Conservation (phyloP, 2,113 vertebrate genomes). For the Pangasianodon gigas region DNA sequence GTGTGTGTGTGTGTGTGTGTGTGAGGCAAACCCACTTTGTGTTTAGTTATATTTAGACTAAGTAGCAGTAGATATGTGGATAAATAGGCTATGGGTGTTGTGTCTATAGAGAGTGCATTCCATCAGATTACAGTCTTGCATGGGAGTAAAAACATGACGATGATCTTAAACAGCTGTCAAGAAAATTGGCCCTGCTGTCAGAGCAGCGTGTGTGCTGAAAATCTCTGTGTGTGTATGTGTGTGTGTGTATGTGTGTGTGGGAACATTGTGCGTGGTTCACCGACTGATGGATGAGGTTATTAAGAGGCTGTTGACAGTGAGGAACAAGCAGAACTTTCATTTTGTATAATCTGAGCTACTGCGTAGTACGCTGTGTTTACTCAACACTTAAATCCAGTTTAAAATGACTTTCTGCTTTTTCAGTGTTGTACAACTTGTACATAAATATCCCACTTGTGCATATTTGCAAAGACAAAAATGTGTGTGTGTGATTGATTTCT, state of each 20-base stretch:
- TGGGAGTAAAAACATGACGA: constrained; percentile 27
- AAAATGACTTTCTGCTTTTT: not conserved
- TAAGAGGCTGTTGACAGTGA: constrained; percentile 11
- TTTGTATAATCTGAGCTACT: constrained; percentile 1
- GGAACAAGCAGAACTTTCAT: constrained; percentile 4
- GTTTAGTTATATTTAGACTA: constrained; percentile 22
- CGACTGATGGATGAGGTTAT: constrained; percentile 22
- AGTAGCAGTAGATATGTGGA: constrained; percentile 3
- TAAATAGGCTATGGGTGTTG: constrained; percentile 27
- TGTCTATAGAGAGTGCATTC: constrained; percentile 11
- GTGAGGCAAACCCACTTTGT: not conserved
- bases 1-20: not conserved
- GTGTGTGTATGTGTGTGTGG: not conserved
- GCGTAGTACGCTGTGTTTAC: not conserved
- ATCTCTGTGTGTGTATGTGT: constrained; percentile 11
- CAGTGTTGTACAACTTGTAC: not conserved
- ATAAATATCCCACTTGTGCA: not conserved
- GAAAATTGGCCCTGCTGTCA: constrained; percentile 15
- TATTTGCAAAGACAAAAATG: not conserved
- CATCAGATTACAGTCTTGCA: constrained; percentile 14
- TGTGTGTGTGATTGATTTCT: not conserved
- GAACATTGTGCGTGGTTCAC: constrained; percentile 1
- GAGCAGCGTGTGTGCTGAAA: not conserved
- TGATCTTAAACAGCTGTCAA: constrained; percentile 44
- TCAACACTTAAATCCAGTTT: constrained; percentile 8